Percentiles rank a stretch among this genome's conserved stretches.
Conservation (phyloP, 1,140 invertebrate genomes). For the Drosophila seguyi region DNA sequence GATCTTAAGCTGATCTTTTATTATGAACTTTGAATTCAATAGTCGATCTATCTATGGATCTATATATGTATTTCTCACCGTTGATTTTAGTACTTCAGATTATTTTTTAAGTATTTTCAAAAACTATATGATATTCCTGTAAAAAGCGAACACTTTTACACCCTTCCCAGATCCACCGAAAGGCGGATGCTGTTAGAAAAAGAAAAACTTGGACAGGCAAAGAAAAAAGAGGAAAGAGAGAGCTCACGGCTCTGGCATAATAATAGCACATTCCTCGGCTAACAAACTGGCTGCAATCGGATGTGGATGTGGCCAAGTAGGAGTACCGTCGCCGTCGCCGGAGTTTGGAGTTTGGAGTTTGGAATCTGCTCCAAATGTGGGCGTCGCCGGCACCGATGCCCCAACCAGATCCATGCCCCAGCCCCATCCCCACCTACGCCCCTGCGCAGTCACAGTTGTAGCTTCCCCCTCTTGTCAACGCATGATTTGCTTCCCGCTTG, state of each 20-base stretch:
- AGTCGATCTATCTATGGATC: background rate
- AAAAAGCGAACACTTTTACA: background rate
- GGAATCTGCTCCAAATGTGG: constrained; percentile 62
- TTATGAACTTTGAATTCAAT: background rate
- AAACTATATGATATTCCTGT: background rate
- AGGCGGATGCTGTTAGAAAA: constrained; percentile 31
- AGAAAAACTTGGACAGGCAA: constrained; percentile 7
- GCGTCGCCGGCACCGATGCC: constrained; percentile 33
- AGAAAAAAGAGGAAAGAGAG: constrained; percentile 2
- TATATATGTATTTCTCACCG: background rate
- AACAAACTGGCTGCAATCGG: constrained; percentile 74
- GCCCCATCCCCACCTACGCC: constrained; percentile 12
- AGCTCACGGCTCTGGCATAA: constrained; percentile 55
- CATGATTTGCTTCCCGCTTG: constrained; percentile 46
- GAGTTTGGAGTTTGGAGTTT: constrained; percentile 30
- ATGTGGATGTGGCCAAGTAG: constrained; percentile 60
- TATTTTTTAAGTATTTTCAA: background rate
- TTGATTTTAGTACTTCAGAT: too few species aligned
- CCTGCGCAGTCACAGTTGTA: constrained; percentile 3
- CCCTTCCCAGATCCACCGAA: background rate
- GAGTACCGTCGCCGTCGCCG: constrained; percentile 28
- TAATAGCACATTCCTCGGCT: constrained; percentile 71
- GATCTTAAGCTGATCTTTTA: background rate
- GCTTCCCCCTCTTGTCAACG: constrained; percentile 31
- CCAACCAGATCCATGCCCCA: background rate